Percentiles rank a stretch among this genome's conserved stretches.
Conservation (phyloP, 2,888 invertebrate genomes). For the Eustalomyia histrio region DNA sequence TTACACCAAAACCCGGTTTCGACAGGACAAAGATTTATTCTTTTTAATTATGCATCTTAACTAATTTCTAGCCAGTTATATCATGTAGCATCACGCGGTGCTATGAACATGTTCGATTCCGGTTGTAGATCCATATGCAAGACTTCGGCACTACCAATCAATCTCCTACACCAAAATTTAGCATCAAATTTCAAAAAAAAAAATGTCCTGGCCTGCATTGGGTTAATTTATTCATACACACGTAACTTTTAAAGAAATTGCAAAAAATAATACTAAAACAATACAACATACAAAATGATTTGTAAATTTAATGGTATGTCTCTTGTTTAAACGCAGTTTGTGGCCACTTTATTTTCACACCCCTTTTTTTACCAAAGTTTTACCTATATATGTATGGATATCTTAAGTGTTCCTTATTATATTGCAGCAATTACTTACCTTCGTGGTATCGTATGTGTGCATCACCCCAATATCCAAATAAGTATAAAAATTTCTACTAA, state of each 20-base stretch:
- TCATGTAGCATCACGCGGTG: too few species aligned
- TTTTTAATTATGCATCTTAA: too few species aligned
- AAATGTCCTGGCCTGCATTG: too few species aligned
- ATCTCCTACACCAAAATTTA: too few species aligned
- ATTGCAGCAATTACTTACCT: constrained; percentile 10
- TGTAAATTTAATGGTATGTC: not conserved
- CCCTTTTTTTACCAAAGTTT: constrained; percentile 31
- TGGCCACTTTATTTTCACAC: constrained; percentile 59
- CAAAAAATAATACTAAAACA: not conserved
- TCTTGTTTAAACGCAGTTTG: constrained; percentile 25
- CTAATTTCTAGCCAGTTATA: too few species aligned
- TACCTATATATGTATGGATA: not conserved
- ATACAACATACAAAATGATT: not conserved
- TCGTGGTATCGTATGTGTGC: not conserved
- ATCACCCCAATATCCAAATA: constrained; percentile 38
- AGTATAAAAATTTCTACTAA: constrained; percentile 14
- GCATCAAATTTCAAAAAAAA: too few species aligned
- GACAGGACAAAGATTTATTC: too few species aligned
- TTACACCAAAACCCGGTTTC: too few species aligned
- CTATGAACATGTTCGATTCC: too few species aligned
- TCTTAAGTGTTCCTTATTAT: not conserved
- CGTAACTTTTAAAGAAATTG: constrained; percentile 1
- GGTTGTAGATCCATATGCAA: too few species aligned
- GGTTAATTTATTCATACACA: too few species aligned
- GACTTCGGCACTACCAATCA: too few species aligned